Evolutionary conservation across 2,113 vertebrate species (phyloP).

Genomic region (Mobula hypostoma): DNA sequence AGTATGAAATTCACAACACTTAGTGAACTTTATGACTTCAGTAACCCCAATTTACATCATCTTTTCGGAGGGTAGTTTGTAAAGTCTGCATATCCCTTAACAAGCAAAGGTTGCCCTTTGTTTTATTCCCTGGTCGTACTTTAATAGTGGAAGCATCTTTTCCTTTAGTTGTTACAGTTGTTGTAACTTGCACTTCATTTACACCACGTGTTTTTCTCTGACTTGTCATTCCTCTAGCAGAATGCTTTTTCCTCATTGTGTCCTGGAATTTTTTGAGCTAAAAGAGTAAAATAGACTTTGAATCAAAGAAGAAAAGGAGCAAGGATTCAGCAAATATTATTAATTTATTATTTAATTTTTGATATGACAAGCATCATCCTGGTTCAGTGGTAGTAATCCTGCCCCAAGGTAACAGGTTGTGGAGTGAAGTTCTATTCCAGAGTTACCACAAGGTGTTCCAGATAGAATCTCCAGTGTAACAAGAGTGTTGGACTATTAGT

Average conservation of each 20-base stretch:
- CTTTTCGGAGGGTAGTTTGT: slow-evolving; percentile 73
- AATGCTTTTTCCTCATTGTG: slow-evolving; percentile 50
- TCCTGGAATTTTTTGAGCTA: slow-evolving; percentile 73
- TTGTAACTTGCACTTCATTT: slow-evolving; percentile 51
- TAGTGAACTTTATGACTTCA: slow-evolving; percentile 43
- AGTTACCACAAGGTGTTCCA: no score
- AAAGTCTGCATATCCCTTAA: slow-evolving; percentile 85
- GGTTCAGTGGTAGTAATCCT: no score
- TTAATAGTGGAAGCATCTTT: slow-evolving; percentile 53
- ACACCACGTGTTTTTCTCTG: slow-evolving; percentile 44
- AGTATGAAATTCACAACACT: no score
- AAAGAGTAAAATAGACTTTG: background rate
- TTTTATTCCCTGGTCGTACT: slow-evolving; percentile 70
- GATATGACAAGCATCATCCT: background rate
- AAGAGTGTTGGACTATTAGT: no score
- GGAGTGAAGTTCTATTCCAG: no score
- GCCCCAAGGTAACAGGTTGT: no score
- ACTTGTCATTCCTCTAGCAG: background rate
- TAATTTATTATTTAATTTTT: background rate
- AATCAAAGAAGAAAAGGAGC: background rate
- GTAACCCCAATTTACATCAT: slow-evolving; percentile 62
- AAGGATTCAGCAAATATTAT: background rate
- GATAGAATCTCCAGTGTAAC: no score
- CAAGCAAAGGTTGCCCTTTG: slow-evolving; percentile 74
- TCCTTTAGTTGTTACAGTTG: slow-evolving; percentile 54